Conservation (phyloP, 2,797 vertebrate genomes). For the Falco columbarius region DNA sequence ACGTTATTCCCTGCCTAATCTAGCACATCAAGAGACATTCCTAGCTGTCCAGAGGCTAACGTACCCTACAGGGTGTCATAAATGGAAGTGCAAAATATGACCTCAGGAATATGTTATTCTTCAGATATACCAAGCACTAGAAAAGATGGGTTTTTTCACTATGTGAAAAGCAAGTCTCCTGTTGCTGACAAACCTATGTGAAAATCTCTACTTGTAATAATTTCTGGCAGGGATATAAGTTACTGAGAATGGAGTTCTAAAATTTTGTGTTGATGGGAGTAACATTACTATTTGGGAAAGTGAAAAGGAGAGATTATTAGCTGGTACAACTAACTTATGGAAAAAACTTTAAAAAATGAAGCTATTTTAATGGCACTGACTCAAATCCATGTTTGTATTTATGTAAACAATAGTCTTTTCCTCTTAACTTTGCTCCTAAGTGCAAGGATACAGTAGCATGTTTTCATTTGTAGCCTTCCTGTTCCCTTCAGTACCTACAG, state of each 20-base stretch:
- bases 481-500: slow-evolving; percentile 72
- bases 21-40: slow-evolving; percentile 20
- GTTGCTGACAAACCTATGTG: slow-evolving; percentile 52
- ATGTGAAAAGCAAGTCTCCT: slow-evolving; percentile 59
- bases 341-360: slow-evolving; percentile 64
- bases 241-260: slow-evolving; percentile 47
- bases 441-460: slow-evolving; percentile 74
- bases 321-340: slow-evolving; percentile 59
- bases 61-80: slow-evolving; percentile 7
- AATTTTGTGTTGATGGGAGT: slow-evolving; percentile 55
- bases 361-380: slow-evolving; percentile 74
- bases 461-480: slow-evolving; percentile 75
- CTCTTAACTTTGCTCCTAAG: slow-evolving; percentile 69
- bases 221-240: slow-evolving; percentile 49
- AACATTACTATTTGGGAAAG: slow-evolving; percentile 58
- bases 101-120: slow-evolving; percentile 71
- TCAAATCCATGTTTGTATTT: slow-evolving; percentile 75
- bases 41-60: slow-evolving; percentile 10
- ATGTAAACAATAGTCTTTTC: slow-evolving; percentile 68
- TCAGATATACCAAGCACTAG: slow-evolving; percentile 67
- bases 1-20: slow-evolving; percentile 3
- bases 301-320: slow-evolving; percentile 57
- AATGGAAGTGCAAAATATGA: slow-evolving; percentile 53
- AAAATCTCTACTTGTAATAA: slow-evolving; percentile 46
- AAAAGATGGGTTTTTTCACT: slow-evolving; percentile 63